A percentile compares a stretch with the other conserved stretches of the same genome.
Evolutionary conservation across 2,113 vertebrate species (phyloP).

Genomic region (Xyrauchen texanus): DNA sequence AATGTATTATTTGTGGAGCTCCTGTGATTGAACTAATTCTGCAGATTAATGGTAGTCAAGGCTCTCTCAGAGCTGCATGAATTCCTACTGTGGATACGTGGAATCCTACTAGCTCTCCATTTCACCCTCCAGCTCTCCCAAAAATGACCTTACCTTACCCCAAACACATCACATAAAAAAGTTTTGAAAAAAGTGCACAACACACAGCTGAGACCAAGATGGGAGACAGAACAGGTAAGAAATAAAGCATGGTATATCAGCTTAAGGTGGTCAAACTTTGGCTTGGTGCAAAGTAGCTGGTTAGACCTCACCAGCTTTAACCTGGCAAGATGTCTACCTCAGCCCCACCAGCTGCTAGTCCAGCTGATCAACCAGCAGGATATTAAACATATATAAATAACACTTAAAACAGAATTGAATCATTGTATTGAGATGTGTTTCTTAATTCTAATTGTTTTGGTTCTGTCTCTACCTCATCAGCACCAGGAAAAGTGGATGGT

Average conservation of each 20-base stretch:
- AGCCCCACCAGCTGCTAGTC: no score
- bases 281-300: no score
- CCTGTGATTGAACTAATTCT: constrained; percentile 79
- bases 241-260: background rate
- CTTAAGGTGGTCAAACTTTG: no score
- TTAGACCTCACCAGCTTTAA: no score
- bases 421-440: background rate
- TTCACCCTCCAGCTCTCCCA: constrained; percentile 65
- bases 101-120: constrained; percentile 81
- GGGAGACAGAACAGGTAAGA: constrained; percentile 80
- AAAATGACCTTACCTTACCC: constrained; percentile 69
- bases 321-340: no score
- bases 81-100: constrained; percentile 75
- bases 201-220: constrained; percentile 69
- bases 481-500: constrained; percentile 75
- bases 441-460: background rate
- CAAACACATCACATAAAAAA: constrained; percentile 68
- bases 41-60: constrained; percentile 72
- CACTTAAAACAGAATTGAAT: background rate
- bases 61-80: constrained; percentile 82
- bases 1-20: constrained; percentile 60
- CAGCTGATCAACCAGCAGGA: background rate
- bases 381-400: background rate
- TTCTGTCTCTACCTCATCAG: constrained; percentile 65
- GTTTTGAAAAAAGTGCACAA: no score